Base-by-base conservation (phyloP, 2,113 vertebrate species). In the Otolemur garnettii region DNA sequence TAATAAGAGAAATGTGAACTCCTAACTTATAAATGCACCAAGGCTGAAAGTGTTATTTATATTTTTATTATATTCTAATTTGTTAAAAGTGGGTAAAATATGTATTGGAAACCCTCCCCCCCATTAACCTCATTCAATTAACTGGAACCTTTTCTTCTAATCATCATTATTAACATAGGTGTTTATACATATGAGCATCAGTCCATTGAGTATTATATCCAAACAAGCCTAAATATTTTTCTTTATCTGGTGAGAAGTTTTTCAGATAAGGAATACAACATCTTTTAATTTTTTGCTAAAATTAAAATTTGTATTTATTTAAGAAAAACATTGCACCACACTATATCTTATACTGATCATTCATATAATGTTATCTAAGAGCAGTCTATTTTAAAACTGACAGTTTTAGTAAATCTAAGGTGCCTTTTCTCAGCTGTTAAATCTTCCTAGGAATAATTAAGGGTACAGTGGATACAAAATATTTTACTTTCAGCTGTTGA, bases 261-360 rank as follows among this genome's bases (percentile, higher is more conserved):
- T 91, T 96, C 78, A 66, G 26, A 75, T 94, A 77, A 75, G 64
- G 6, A 96, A 24, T 59, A 38, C 79, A 68, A 53, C 14, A 57
- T 87, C 14, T 96, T 84, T 80, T 78, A 91, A 83, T 38, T 94
- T 96, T 90, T 98, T 74, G 62, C 50, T 97, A 87, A 95, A 83
- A 82, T 89, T 88, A 90, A 90, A 94, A 72, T 95, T 95, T 68
- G 80, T 91, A 9, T 50, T 77, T 72, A 86, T 84, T 21, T 93
- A 68, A 95, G 17, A 77, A 91, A 93, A 88, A 86, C 8, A 81
- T 14, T 9, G 79, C 15, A 86, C 55, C 88, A 19, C 53, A 53
- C 57, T 81, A 13, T 87, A 68, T 17, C 30, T 57, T 64, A n/a
- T 90, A 75, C 17, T 84, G 38, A 35, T 91, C 55, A 79, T 84